A percentile compares a stretch with the other conserved stretches of the same genome.
phyloP scores from a whole-genome alignment of 1,140 invertebrate genomes.

The Octopus bimaculoides region DNA sequence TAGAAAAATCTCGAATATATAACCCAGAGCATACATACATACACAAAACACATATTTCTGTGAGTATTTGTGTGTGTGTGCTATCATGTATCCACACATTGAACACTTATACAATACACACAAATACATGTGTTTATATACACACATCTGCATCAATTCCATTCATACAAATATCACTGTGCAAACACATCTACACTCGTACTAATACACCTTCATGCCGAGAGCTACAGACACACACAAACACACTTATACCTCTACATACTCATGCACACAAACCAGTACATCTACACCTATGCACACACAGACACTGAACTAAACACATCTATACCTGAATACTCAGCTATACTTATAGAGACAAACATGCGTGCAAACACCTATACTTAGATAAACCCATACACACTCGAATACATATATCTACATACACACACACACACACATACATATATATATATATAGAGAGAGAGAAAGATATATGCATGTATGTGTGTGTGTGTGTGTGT shows the following conservation, averaged over 20 bases:
- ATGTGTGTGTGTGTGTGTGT: neutral
- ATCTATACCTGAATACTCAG: neutral
- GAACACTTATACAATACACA: neutral
- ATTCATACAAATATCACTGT: neutral
- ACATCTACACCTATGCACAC: neutral
- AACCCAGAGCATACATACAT: too few species aligned
- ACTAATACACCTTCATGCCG: neutral
- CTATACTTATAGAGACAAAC: neutral
- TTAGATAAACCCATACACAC: neutral
- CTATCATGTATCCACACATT: too few species aligned
- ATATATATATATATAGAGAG: neutral
- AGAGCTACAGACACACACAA: neutral
- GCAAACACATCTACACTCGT: neutral
- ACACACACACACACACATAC: neutral
- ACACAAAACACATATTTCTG: too few species aligned
- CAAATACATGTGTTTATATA: neutral
- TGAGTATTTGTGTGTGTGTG: too few species aligned
- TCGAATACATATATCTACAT: neutral
- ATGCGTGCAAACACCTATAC: neutral
- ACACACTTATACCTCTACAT: neutral
- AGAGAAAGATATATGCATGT: neutral
- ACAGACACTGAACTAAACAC: neutral
- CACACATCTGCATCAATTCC: neutral
- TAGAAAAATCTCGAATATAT: too few species aligned
- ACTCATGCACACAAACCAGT: neutral